Evolutionary conservation across 1,140 invertebrate genomes (phyloP), one percentile per base, ranked within the genome.

Genomic region (Macrobrachium rosenbergii): DNA sequence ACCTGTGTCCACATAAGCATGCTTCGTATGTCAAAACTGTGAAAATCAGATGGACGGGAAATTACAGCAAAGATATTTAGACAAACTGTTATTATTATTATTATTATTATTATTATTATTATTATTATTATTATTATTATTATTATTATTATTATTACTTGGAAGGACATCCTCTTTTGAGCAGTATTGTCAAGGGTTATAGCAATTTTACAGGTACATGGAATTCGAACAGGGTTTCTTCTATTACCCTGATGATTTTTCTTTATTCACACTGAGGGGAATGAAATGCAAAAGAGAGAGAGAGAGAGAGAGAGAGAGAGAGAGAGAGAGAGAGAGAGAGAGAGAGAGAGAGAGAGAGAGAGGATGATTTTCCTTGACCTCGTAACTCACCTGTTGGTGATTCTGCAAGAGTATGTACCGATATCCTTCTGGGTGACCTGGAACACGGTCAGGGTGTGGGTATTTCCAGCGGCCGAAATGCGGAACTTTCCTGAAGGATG

Each of bases 401-500:
- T 93, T 85, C 91, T 91, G 89, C 93, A 93, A 7, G 92, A 92
- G 89, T 94, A 94, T 60, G 90, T 90, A 6, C 93, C 93, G 19
- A 92, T 91, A 90, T 94, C 93, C 28, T 91, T 90, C 67, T 91
- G 91, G 45, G 93, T 92, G 8, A 92, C 91, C 72, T 93, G 91
- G 84, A 92, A 91, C 43, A 94, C 91, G 69, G 91, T 92, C 28
- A 94, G 90, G 16, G 89, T 90, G 73, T 90, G 89, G 12, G 86
- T 87, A 23, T 83, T 81, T 10, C 86, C 90, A 2, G 80, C 80
- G 16, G 87, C 84, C 14, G 90, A 90, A 28, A 85, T 86, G 60
- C 85, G 80, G 45, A 91, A 87, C 79, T 90, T 89, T 58, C 90
- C 78, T 3, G 91, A 89, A 43, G 88, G 88, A 37, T 80, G 83